Conservation (phyloP, 2,888 invertebrate species). For the Philaethria dido region DNA sequence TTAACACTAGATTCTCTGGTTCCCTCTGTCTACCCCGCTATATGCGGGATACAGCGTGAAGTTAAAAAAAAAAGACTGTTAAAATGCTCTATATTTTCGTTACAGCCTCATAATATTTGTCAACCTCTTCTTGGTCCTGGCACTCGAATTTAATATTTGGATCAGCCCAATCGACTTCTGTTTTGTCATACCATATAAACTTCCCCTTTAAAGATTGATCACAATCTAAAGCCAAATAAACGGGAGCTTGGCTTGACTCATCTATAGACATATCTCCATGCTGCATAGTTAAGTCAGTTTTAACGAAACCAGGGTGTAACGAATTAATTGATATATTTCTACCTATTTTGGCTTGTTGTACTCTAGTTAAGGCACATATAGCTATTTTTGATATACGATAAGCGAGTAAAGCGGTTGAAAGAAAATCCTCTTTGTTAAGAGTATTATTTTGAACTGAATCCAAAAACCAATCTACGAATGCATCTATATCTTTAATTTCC, state of each 20-base stretch:
- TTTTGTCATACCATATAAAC: conserved; percentile 51
- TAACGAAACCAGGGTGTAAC: conserved; percentile 50
- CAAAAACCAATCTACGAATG: conserved; percentile 50
- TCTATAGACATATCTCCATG: conserved; percentile 45
- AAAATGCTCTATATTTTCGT: background rate
- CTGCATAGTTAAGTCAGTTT: conserved; percentile 48
- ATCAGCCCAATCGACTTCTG: conserved; percentile 48
- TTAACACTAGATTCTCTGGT: no score
- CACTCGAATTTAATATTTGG: conserved; percentile 37
- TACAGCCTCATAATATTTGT: background rate
- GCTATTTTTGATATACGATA: conserved; percentile 51
- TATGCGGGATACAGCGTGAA: no score
- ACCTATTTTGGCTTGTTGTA: conserved; percentile 46
- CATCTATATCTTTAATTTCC: conserved; percentile 46
- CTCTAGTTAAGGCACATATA: conserved; percentile 46
- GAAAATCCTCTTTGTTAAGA: conserved; percentile 47
- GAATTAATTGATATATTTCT: conserved; percentile 48
- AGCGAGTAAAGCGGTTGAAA: conserved; percentile 41
- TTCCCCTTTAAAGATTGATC: conserved; percentile 50
- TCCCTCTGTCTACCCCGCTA: no score
- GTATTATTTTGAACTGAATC: conserved; percentile 46
- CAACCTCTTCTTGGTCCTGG: conserved; percentile 15
- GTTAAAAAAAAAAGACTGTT: background rate
- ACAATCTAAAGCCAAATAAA: conserved; percentile 49
- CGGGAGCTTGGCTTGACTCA: conserved; percentile 43